Conservation (phyloP, 2,113 vertebrate genomes). For the Podilymbus podiceps region DNA sequence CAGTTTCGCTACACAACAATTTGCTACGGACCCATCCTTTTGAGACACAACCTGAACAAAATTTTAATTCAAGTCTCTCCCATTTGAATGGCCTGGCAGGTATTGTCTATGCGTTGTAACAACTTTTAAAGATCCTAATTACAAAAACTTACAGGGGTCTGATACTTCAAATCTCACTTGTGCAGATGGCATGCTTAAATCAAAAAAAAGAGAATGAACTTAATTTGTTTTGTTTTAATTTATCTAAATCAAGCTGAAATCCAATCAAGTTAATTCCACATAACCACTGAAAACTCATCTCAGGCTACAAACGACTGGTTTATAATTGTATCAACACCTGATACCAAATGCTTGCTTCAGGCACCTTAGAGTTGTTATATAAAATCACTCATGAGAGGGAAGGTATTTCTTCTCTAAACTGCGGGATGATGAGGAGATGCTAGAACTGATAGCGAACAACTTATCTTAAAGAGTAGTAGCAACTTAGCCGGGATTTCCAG, state of each 20-base stretch:
- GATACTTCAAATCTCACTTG: neutral
- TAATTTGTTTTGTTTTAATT: too few relatives aligned
- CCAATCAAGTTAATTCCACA: neutral
- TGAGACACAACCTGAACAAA: neutral
- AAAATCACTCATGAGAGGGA: neutral
- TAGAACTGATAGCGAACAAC: neutral
- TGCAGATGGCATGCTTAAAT: neutral
- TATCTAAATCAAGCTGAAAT: neutral
- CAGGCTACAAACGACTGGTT: neutral
- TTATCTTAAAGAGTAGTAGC: neutral
- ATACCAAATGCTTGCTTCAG: neutral
- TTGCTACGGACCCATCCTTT: neutral
- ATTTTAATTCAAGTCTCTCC: neutral
- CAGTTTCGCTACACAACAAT: neutral
- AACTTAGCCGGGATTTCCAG: neutral
- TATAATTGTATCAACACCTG: neutral
- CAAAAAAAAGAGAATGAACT: too few relatives aligned
- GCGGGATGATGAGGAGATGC: neutral
- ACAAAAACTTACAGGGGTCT: neutral
- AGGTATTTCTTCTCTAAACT: neutral
- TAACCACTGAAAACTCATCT: neutral
- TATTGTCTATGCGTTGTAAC: neutral
- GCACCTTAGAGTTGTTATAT: neutral
- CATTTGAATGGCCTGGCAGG: rapidly evolving
- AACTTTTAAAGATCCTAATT: neutral